Evolutionary conservation across 2,113 vertebrate genomes (phyloP).

Genomic region (Leuciscus idus): DNA sequence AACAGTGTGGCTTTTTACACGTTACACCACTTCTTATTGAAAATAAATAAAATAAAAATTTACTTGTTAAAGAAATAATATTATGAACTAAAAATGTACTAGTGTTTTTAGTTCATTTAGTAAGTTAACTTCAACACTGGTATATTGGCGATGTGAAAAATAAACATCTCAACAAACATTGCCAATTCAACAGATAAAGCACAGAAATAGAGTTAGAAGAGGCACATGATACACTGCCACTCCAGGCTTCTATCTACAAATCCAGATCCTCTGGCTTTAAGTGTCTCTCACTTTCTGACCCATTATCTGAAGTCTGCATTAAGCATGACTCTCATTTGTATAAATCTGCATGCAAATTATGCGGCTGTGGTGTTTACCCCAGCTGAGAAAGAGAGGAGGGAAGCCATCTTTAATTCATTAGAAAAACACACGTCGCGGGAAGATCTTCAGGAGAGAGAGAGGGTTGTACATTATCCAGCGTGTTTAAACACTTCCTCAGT

Average conservation of each 20-base stretch:
- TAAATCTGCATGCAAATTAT: constrained; percentile 76
- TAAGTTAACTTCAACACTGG: neutral
- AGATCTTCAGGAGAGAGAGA: constrained; percentile 67
- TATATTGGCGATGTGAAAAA: neutral
- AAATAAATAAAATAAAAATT: neutral
- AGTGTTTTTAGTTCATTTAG: neutral
- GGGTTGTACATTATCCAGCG: constrained; percentile 59
- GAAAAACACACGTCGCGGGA: constrained; percentile 74
- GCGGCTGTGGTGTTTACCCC: constrained; percentile 73
- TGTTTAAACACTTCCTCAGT: constrained; percentile 69
- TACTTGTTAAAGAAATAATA: neutral
- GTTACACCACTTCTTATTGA: neutral
- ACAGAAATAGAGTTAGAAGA: constrained; percentile 52
- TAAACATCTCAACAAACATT: neutral
- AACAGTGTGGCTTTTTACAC: neutral
- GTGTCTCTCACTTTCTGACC: constrained; percentile 59
- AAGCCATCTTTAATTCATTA: constrained; percentile 81
- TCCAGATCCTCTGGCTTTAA: constrained; percentile 57
- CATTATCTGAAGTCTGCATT: constrained; percentile 72
- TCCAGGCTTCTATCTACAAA: constrained; percentile 43
- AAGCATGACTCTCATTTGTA: constrained; percentile 73
- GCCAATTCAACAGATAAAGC: constrained; percentile 46
- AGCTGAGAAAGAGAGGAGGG: constrained; percentile 63
- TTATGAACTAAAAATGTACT: neutral
- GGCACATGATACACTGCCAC: constrained; percentile 41